Base-by-base conservation (phyloP, 2,797 vertebrate genomes). In the Allobates femoralis region DNA sequence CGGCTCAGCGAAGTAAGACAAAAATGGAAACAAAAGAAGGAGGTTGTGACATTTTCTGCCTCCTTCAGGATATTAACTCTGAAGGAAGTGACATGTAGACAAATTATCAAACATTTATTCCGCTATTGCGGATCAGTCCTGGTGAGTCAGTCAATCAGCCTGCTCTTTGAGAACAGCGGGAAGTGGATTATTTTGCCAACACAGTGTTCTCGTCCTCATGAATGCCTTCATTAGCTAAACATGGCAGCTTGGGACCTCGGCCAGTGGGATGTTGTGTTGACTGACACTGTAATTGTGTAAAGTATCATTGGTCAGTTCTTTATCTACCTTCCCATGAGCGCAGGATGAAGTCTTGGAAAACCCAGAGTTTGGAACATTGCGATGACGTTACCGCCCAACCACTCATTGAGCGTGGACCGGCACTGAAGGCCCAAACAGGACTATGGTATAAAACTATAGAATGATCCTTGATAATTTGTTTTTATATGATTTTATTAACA, bases 91-190 rank as follows among this genome's bases (percentile, higher is more conserved):
- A 87, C 81, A 84, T 79, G 67, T 53, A 87, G 66, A 84, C 76
- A 84, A 87, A 87, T 87, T 74, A 84, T 87, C 75, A 79, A 41
- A 34, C 75, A 83, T 87, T 79, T 78, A 83, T 80, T 87, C 81
- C 19, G 32, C 86, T 84, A 37, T 84, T 69, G 79, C 78, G 41
- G 74, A 66, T 84, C 56, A 26, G 77, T 78, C 73, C 85, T 62
- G 74, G 80, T 78, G 85, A 87, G 85, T 67, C 80, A 87, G 73
- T 87, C 85, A 87, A 71, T 87, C 85, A 83, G 80, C 64, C 18
- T 2, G 85, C 51, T 87, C 80, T 87, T 71, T 80, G 50, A 78
- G 60, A 83, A 34, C 86, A 84, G 82, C 76, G 46, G 86, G 56
- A 73, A 46, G 82, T 46, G 73, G 74, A 67, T 79, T 73, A 73